Conservation (phyloP, 2,888 invertebrate species). For the Acleris cristana region DNA sequence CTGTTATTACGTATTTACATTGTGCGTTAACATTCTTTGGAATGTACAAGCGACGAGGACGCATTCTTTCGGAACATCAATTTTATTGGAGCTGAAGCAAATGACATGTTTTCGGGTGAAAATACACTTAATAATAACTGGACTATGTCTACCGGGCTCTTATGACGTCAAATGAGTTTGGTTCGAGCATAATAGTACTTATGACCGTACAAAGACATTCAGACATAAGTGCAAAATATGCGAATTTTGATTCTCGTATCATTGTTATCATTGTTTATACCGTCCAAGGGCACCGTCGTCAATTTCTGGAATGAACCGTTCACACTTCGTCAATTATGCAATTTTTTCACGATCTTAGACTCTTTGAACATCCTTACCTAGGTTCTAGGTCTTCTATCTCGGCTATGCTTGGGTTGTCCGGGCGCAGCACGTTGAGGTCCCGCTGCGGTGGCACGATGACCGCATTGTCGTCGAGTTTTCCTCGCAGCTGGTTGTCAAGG, state of each 20-base stretch:
- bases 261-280: too few relatives aligned
- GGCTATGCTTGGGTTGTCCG: conserved; percentile 88
- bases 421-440: conserved; percentile 79
- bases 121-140: not conserved
- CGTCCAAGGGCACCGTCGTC: too few relatives aligned
- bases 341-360: not conserved
- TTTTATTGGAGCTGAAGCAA: conserved; percentile 4
- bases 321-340: not conserved
- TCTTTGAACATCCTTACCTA: conserved; percentile 62
- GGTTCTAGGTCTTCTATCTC: conserved; percentile 86
- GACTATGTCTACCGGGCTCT: not conserved
- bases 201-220: too few relatives aligned
- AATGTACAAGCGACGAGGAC: conserved; percentile 22
- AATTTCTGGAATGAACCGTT: too few relatives aligned
- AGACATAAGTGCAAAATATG: too few relatives aligned
- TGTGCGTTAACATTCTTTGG: conserved; percentile 36
- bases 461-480: conserved; percentile 79
- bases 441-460: conserved; percentile 78
- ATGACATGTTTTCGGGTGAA: not conserved
- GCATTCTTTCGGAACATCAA: conserved; percentile 20
- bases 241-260: too few relatives aligned
- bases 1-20: conserved; percentile 49
- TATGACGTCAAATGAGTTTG: not conserved
- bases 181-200: too few relatives aligned
- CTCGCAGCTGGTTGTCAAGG: conserved; percentile 77